Conservation (phyloP, 2,888 invertebrate species). For the Minunthozetes semirufus region DNA sequence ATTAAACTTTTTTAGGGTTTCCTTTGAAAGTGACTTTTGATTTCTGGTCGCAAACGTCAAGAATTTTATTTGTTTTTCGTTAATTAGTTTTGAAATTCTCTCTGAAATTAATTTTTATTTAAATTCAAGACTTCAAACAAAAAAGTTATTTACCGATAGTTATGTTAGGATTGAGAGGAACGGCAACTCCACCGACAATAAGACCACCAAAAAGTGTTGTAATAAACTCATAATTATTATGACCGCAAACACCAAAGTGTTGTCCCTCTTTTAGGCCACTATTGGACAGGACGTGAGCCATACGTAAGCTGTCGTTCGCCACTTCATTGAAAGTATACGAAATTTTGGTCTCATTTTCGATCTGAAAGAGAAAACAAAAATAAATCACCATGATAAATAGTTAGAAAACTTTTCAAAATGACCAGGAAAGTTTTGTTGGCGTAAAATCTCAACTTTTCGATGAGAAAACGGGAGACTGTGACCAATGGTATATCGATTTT, state of each 20-base stretch:
- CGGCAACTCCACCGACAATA: conserved; percentile 2
- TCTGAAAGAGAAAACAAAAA: neutral
- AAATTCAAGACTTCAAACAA: neutral
- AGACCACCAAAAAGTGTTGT: neutral
- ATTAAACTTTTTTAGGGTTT: neutral
- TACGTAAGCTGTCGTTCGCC: conserved; percentile 16
- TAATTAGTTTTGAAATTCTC: neutral
- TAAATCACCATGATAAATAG: neutral
- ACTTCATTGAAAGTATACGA: neutral
- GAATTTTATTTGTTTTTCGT: neutral
- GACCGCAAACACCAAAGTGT: conserved; percentile 6
- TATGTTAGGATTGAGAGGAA: neutral
- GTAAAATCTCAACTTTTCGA: neutral
- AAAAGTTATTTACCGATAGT: neutral
- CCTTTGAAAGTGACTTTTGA: neutral
- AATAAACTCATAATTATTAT: conserved; percentile 2
- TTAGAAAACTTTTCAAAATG: neutral
- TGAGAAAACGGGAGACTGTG: neutral
- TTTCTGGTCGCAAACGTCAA: neutral
- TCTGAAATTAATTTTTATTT: neutral
- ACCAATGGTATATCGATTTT: conserved; percentile 1
- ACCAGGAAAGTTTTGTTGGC: neutral
- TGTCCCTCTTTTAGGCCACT: neutral
- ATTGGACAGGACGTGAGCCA: neutral
- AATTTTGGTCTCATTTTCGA: neutral